Evolutionary conservation across 2,888 invertebrate genomes (phyloP).

Genomic region (Dioctria rufipes): DNA sequence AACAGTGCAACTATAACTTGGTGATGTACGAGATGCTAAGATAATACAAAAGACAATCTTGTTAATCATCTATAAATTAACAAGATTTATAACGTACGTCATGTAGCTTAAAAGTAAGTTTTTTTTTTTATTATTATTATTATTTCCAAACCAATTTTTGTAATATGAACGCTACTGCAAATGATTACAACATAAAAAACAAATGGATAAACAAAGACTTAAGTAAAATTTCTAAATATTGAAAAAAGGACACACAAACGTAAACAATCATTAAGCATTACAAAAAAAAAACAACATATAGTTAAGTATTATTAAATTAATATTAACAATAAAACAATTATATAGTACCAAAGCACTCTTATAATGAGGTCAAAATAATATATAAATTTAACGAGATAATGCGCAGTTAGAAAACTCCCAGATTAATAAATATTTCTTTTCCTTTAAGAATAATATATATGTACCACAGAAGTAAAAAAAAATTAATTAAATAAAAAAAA

Average conservation of each 20-base stretch:
- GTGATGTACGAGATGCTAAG: too few relatives aligned
- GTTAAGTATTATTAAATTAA: neutral
- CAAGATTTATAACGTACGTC: neutral
- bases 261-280: slow-evolving; percentile 49
- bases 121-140: neutral
- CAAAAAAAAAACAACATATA: neutral
- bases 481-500: neutral
- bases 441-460: neutral
- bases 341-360: slow-evolving; percentile 1
- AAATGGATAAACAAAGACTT: slow-evolving; percentile 5
- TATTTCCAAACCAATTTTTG: too few relatives aligned
- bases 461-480: neutral
- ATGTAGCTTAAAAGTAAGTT: neutral
- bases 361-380: too few relatives aligned
- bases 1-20: too few relatives aligned
- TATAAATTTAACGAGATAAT: neutral
- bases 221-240: slow-evolving; percentile 1
- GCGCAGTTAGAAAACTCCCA: neutral
- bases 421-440: neutral
- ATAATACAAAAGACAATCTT: too few relatives aligned
- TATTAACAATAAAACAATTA: neutral
- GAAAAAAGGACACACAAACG: slow-evolving; percentile 24
- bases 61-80: too few relatives aligned
- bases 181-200: neutral
- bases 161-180: neutral